Conservation (phyloP, 2,797 vertebrate genomes). For the Smutsia gigantea region DNA sequence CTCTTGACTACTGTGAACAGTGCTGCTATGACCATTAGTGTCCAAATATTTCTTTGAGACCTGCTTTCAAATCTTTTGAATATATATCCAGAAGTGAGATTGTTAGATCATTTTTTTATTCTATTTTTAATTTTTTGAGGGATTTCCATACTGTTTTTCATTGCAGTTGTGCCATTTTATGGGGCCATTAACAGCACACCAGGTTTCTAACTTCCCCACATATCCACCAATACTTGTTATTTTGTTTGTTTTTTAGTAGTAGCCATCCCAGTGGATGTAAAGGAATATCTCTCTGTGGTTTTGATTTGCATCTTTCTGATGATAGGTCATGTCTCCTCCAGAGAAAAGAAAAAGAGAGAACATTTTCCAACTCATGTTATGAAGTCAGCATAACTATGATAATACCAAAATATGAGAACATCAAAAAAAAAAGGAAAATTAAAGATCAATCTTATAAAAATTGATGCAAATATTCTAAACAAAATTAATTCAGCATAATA, state of each 20-base stretch:
- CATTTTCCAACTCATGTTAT: not conserved
- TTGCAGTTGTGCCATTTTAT: not conserved
- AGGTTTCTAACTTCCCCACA: not conserved
- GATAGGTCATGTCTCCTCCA: not conserved
- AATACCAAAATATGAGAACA: not conserved
- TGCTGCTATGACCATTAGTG: not conserved
- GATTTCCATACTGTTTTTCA: not conserved
- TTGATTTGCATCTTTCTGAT: not conserved
- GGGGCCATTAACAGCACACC: not conserved
- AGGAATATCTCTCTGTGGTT: not conserved
- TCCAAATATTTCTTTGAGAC: not conserved
- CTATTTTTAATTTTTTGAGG: not conserved
- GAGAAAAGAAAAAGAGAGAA: not conserved
- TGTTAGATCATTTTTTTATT: not conserved
- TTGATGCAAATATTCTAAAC: not conserved
- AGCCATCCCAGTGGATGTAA: not conserved
- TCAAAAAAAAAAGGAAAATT: not conserved
- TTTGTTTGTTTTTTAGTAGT: not conserved
- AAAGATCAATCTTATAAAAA: not conserved
- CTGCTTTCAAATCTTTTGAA: not conserved
- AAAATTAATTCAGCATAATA: not conserved
- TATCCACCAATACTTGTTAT: not conserved
- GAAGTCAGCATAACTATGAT: not conserved
- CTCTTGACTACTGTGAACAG: not conserved
- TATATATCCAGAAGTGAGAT: not conserved